These are phyloP conservation scores for Microtus californicus DNA, from an alignment of 2,797 vertebrate genomes.

Conservation along the genomic window DNA sequence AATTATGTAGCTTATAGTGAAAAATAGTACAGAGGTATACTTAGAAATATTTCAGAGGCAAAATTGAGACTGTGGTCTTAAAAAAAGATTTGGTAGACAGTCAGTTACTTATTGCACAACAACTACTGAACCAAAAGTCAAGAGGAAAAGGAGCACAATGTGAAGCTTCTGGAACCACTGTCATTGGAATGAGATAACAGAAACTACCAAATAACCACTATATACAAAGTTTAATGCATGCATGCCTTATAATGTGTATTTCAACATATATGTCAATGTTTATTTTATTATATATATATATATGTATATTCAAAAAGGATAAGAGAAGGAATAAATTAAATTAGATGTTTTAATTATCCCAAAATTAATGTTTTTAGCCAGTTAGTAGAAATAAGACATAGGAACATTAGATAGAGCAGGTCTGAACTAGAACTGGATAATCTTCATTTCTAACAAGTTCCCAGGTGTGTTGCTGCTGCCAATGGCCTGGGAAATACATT, in stretches of 20 bases:
- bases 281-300: neutral
- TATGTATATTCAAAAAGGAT: neutral
- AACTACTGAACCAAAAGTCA: no score
- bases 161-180: neutral
- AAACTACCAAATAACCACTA: neutral
- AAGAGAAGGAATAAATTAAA: neutral
- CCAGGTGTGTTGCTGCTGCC: neutral
- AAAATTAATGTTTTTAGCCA: neutral
- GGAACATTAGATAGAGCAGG: neutral
- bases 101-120: neutral
- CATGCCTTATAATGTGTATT: neutral
- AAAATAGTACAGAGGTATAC: neutral
- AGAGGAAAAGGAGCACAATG: neutral
- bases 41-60: neutral
- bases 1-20: neutral
- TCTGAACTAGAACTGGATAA: neutral
- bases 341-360: neutral
- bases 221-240: constrained; percentile 1
- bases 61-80: neutral
- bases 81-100: neutral
- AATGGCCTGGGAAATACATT: neutral
- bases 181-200: neutral
- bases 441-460: neutral
- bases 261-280: neutral
- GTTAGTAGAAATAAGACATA: neutral